These are phyloP conservation scores for Acanthurus leucopareius DNA, from an alignment of 2,797 vertebrate species.

Conservation along the genomic window DNA sequence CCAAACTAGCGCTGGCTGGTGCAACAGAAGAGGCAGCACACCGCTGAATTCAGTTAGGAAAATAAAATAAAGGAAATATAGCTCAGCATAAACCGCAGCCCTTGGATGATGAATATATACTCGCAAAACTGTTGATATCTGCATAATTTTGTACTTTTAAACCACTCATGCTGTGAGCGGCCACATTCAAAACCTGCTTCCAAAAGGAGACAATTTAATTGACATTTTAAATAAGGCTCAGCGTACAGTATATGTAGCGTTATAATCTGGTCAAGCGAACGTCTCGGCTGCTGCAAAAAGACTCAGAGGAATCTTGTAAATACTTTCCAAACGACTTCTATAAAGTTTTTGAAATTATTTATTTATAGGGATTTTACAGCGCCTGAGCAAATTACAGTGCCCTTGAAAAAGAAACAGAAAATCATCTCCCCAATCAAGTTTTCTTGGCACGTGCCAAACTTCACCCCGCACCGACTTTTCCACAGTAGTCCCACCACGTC, in stretches of 20 bases:
- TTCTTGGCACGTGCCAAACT: constrained; percentile 60
- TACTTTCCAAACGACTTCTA: constrained; percentile 81
- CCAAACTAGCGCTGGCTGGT: constrained; percentile 60
- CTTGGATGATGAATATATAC: constrained; percentile 52
- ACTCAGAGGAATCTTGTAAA: constrained; percentile 70
- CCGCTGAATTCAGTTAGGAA: constrained; percentile 71
- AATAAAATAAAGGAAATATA: constrained; percentile 80
- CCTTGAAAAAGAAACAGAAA: constrained; percentile 74
- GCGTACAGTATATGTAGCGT: constrained; percentile 28
- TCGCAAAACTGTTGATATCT: constrained; percentile 74
- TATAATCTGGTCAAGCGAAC: constrained; percentile 42
- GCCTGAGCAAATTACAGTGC: constrained; percentile 75
- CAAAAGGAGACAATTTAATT: constrained; percentile 70
- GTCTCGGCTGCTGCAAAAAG: constrained; percentile 38
- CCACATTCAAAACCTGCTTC: constrained; percentile 48
- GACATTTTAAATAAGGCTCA: constrained; percentile 68
- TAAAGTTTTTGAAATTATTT: constrained; percentile 76
- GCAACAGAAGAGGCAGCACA: constrained; percentile 37
- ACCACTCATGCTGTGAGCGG: constrained; percentile 52
- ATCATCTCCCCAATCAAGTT: constrained; percentile 71
- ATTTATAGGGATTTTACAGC: constrained; percentile 79
- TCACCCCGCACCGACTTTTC: constrained; percentile 51
- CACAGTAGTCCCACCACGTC: constrained; percentile 42
- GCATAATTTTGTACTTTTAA: constrained; percentile 74
- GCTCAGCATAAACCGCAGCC: constrained; percentile 67